Conservation (phyloP, 2,113 vertebrate species). For the Gracilinanus agilis region DNA sequence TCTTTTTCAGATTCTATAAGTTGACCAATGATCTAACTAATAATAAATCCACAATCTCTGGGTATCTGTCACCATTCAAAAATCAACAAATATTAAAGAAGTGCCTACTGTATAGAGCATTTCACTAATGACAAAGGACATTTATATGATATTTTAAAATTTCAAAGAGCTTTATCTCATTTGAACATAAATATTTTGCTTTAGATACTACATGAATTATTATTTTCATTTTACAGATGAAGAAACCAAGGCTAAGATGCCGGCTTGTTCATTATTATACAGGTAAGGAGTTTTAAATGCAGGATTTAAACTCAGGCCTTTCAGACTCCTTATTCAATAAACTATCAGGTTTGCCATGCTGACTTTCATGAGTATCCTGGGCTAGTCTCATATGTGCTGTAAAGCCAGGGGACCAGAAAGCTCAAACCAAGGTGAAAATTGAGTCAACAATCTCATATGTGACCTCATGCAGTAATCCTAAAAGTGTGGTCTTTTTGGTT, state of each 20-base stretch:
- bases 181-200: background rate
- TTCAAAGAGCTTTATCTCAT: background rate
- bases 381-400: background rate
- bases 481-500: background rate
- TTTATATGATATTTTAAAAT: background rate
- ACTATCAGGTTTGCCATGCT: background rate
- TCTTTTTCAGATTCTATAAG: conserved; percentile 25
- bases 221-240: background rate
- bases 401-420: background rate
- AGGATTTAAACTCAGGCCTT: background rate
- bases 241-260: background rate
- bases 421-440: background rate
- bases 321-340: background rate
- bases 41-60: conserved; percentile 6
- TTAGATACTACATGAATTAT: background rate
- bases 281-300: background rate
- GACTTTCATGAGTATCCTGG: background rate
- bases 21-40: conserved; percentile 34
- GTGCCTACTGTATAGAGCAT: background rate
- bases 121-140: background rate
- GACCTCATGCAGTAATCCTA: background rate
- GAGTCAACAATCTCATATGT: background rate
- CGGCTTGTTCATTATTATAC: background rate
- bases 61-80: background rate
- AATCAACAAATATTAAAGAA: background rate